phyloP scores from a whole-genome alignment of 2,113 vertebrate genomes.

The Macrotis lagotis region DNA sequence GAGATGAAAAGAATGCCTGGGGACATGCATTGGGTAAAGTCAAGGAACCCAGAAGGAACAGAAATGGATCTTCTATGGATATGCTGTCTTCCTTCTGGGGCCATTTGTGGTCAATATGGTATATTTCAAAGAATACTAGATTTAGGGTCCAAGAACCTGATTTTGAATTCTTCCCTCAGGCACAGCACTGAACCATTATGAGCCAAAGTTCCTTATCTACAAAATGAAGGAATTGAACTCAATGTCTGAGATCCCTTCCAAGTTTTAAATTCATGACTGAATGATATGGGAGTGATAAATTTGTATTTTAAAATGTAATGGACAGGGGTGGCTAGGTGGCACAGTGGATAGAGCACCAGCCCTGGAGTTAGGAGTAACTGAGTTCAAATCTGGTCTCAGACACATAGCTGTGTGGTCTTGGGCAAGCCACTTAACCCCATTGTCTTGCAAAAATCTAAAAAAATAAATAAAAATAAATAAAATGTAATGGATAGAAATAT shows the following conservation, averaged over 20 bases:
- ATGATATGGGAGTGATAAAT: neutral
- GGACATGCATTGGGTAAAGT: accelerated
- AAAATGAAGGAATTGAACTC: neutral
- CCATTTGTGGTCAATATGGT: neutral
- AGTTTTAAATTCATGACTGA: neutral
- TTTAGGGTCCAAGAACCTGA: neutral
- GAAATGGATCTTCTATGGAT: neutral
- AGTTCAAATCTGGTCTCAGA: too few species aligned
- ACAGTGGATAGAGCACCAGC: too few species aligned
- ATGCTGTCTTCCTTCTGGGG: neutral
- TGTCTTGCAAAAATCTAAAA: too few species aligned
- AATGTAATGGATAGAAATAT: neutral
- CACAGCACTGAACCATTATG: neutral
- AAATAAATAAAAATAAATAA: too few species aligned
- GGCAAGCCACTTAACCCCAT: too few species aligned
- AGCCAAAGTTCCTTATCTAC: neutral
- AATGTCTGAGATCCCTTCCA: neutral
- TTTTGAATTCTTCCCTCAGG: neutral
- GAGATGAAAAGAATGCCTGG: neutral
- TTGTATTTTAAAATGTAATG: neutral
- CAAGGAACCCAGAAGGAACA: neutral
- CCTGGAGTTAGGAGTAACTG: too few species aligned
- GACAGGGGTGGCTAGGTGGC: too few species aligned
- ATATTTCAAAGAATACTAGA: neutral
- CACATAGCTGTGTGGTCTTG: too few species aligned